These are phyloP conservation scores for Torymus texanus DNA, from an alignment of 2,888 invertebrate species.

Conservation along the genomic window DNA sequence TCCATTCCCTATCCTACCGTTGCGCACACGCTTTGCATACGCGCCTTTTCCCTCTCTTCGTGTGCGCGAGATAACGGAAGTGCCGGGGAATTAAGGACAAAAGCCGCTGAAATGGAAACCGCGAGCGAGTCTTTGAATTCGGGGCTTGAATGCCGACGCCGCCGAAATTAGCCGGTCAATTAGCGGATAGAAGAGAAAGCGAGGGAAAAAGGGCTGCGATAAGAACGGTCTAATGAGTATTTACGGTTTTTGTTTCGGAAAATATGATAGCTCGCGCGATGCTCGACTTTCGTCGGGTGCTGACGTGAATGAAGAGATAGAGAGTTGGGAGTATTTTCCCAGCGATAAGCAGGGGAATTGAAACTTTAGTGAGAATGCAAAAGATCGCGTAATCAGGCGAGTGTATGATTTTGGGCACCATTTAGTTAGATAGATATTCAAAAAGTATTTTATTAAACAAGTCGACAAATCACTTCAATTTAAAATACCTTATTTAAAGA, in stretches of 20 bases:
- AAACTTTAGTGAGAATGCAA: background rate
- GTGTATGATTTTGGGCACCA: no score
- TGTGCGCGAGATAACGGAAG: conserved; percentile 72
- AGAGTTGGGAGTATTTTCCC: background rate
- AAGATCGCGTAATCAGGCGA: no score
- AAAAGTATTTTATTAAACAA: no score
- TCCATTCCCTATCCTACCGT: background rate
- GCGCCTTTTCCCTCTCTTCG: conserved; percentile 51
- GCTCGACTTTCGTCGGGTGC: background rate
- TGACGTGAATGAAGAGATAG: conserved; percentile 18
- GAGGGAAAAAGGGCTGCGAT: conserved; percentile 12
- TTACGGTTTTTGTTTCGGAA: conserved; percentile 41
- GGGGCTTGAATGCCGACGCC: conserved; percentile 9
- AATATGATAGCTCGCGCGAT: conserved; percentile 22
- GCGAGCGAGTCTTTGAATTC: conserved; percentile 51
- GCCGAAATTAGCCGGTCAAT: conserved; percentile 52
- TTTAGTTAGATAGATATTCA: no score
- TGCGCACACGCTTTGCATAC: conserved; percentile 43
- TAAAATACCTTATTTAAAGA: no score
- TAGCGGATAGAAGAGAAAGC: conserved; percentile 26
- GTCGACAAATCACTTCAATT: no score
- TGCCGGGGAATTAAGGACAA: conserved; percentile 68
- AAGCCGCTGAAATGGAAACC: conserved; percentile 63
- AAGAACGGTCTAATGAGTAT: conserved; percentile 43
- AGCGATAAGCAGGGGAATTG: background rate